A percentile compares a stretch with the other conserved stretches of the same genome.
Conservation (phyloP, 2,888 invertebrate species). For the Eurytoma adleriae region DNA sequence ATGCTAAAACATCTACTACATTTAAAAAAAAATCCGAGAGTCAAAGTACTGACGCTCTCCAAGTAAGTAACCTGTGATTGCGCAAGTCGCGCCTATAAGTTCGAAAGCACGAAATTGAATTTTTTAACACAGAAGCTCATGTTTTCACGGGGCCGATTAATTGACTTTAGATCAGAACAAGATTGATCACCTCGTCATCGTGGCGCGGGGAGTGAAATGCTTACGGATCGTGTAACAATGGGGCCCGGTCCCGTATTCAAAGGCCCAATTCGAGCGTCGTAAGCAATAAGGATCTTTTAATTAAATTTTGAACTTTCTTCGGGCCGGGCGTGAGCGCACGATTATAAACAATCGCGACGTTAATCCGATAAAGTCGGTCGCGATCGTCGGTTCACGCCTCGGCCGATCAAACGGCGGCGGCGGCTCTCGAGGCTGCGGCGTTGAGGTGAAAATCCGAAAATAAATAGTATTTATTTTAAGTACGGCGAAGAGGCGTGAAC, state of each 20-base stretch:
- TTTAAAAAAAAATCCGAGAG: too few relatives aligned
- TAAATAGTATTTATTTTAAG: conserved; percentile 51
- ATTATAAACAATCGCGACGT: conserved; percentile 19
- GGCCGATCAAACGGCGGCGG: conserved; percentile 4
- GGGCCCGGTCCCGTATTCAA: too few relatives aligned
- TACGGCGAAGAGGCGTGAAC: conserved; percentile 53
- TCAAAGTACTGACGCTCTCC: too few relatives aligned
- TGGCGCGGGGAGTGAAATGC: conserved; percentile 2
- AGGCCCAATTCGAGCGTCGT: not conserved
- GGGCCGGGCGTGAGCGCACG: not conserved
- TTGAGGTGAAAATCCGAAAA: conserved; percentile 28
- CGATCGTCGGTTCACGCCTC: conserved; percentile 23
- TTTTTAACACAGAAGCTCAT: not conserved
- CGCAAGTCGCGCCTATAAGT: too few relatives aligned
- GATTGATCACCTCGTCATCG: conserved; percentile 17
- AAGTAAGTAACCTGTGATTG: too few relatives aligned
- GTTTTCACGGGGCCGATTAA: not conserved
- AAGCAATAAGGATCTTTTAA: conserved; percentile 20
- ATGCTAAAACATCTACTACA: too few relatives aligned
- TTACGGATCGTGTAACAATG: too few relatives aligned
- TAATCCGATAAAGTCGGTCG: conserved; percentile 22
- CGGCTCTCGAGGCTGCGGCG: too few relatives aligned
- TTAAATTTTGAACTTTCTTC: conserved; percentile 32
- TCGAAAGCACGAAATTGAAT: not conserved
- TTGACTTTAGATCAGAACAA: not conserved